Conservation (phyloP, 1,140 invertebrate species). For the Nilaparvata lugens region DNA sequence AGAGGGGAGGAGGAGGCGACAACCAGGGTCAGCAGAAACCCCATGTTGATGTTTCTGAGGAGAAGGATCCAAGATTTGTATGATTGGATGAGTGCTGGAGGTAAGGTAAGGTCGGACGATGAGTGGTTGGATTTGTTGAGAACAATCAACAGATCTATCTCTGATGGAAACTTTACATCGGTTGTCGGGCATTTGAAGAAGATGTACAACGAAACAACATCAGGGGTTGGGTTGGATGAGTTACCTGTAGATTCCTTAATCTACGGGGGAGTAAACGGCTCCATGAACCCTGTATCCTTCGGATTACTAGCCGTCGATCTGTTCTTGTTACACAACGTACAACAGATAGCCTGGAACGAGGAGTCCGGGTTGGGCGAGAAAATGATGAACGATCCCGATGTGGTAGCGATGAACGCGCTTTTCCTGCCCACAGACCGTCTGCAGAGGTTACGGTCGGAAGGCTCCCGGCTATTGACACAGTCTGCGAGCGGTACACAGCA, state of each 20-base stretch:
- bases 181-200: conserved; percentile 39
- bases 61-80: conserved; percentile 41
- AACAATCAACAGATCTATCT: conserved; percentile 38
- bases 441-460: conserved; percentile 25
- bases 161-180: conserved; percentile 37
- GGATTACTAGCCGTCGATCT: conserved; percentile 47
- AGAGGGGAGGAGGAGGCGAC: not conserved
- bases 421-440: conserved; percentile 41
- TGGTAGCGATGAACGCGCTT: conserved; percentile 44
- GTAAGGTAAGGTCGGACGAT: conserved; percentile 22
- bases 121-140: conserved; percentile 28
- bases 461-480: conserved; percentile 13
- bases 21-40: conserved; percentile 14
- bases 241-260: conserved; percentile 33
- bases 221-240: conserved; percentile 21
- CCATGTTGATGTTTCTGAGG: conserved; percentile 23
- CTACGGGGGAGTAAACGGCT: conserved; percentile 20
- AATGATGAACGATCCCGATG: conserved; percentile 43
- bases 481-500: not conserved
- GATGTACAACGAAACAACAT: conserved; percentile 36
- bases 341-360: conserved; percentile 44
- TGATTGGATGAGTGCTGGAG: conserved; percentile 38
- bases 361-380: conserved; percentile 35
- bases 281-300: conserved; percentile 42
- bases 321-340: conserved; percentile 48